phyloP scores from a whole-genome alignment of 2,797 vertebrate genomes.

The Mormyrops boulengeri region DNA sequence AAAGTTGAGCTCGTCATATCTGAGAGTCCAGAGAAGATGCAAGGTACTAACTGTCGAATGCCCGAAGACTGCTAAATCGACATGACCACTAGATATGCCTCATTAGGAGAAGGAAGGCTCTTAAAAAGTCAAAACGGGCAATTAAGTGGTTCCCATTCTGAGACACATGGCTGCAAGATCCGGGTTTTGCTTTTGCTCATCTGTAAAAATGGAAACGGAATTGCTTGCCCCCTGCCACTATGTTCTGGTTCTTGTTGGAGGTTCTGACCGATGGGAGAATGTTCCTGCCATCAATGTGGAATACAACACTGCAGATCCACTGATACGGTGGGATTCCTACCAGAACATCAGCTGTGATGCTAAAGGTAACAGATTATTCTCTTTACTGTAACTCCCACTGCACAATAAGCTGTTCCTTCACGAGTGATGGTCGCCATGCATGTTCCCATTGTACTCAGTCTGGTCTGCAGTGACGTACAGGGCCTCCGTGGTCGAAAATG shows the following conservation, averaged over 20 bases:
- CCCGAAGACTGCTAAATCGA: not conserved
- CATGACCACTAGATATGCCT: not conserved
- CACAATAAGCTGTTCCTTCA: not conserved
- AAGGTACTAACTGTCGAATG: constrained; percentile 56
- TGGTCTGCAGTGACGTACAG: not conserved
- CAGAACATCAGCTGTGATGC: constrained; percentile 74
- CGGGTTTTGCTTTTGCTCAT: not conserved
- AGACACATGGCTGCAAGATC: not conserved
- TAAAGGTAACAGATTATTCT: constrained; percentile 64
- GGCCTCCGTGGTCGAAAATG: not conserved
- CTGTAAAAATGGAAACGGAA: not conserved
- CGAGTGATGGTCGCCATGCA: not conserved
- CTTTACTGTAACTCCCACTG: not conserved
- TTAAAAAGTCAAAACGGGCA: not conserved
- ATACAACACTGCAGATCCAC: constrained; percentile 78
- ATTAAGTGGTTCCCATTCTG: not conserved
- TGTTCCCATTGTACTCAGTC: not conserved
- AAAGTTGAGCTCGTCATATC: constrained; percentile 91
- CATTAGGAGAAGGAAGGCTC: not conserved
- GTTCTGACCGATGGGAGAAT: constrained; percentile 70
- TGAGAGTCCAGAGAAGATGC: constrained; percentile 78
- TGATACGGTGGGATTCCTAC: constrained; percentile 89
- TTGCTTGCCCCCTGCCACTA: not conserved
- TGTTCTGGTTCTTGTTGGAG: constrained; percentile 45
- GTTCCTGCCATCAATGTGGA: constrained; percentile 75